phyloP scores from a whole-genome alignment of 2,797 vertebrate genomes.

The Orestias chungarensis region DNA sequence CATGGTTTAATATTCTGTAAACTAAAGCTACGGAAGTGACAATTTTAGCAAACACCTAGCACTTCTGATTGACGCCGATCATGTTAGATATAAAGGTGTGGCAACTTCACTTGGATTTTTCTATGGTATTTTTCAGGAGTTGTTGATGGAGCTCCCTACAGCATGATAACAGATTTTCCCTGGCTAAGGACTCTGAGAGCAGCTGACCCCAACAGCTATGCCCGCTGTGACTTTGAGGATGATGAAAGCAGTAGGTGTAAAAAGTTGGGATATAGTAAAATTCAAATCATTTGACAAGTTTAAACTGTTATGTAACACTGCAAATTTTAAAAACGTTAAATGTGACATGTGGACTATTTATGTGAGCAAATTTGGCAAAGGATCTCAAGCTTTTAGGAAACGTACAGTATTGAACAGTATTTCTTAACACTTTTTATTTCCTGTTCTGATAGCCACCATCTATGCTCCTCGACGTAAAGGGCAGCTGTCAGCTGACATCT shows the following conservation, averaged over 20 bases:
- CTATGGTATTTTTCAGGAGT: conserved; percentile 75
- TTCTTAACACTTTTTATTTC: background rate
- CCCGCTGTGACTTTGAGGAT: conserved; percentile 97
- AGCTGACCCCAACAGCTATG: conserved; percentile 93
- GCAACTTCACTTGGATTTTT: background rate
- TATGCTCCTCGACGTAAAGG: conserved; percentile 96
- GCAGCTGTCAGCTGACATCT: conserved; percentile 97
- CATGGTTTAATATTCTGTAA: too few relatives aligned
- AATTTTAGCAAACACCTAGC: background rate
- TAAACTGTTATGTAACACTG: background rate
- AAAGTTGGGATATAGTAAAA: background rate
- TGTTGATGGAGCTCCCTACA: conserved; percentile 94
- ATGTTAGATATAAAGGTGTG: background rate
- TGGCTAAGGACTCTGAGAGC: conserved; percentile 94
- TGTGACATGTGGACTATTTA: background rate
- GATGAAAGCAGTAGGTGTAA: conserved; percentile 93
- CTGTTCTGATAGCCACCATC: conserved; percentile 87
- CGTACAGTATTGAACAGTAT: background rate
- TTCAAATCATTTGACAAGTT: background rate
- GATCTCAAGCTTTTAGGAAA: background rate
- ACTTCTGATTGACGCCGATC: background rate
- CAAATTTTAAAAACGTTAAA: background rate
- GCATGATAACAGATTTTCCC: conserved; percentile 97
- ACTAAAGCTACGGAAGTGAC: too few relatives aligned
- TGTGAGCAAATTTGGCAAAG: background rate